Conservation (phyloP, 30 jellyfish, hydroid and myxozoan genomes). For the Euphysa ruthae region DNA sequence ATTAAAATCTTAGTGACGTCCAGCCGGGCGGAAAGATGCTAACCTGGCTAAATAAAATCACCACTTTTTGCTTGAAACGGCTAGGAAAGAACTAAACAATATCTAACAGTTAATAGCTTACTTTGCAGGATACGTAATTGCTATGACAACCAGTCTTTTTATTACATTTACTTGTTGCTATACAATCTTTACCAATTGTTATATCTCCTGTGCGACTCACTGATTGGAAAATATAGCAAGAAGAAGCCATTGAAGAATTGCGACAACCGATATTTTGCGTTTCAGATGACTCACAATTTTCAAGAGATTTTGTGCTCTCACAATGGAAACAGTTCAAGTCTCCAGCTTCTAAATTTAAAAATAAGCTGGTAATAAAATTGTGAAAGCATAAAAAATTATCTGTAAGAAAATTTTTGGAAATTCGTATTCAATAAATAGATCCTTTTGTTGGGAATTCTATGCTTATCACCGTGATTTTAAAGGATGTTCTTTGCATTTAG, state of each 20-base stretch:
- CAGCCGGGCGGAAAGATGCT: too few relatives aligned
- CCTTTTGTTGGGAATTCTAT: too few relatives aligned
- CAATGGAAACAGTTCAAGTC: constrained; percentile 20
- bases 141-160: constrained; percentile 6
- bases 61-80: too few relatives aligned
- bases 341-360: not conserved
- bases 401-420: too few relatives aligned
- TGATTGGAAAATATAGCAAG: constrained; percentile 20
- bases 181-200: constrained; percentile 32
- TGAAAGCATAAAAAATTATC: too few relatives aligned
- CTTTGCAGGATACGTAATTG: constrained; percentile 9
- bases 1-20: too few relatives aligned
- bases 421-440: too few relatives aligned
- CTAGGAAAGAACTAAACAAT: too few relatives aligned
- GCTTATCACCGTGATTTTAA: too few relatives aligned
- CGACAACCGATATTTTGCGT: not conserved
- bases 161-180: constrained; percentile 4
- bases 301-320: constrained; percentile 10
- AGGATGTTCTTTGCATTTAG: too few relatives aligned
- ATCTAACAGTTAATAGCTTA: not conserved
- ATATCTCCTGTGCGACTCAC: not conserved
- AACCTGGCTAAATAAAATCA: too few relatives aligned
- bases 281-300: constrained; percentile 23
- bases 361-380: too few relatives aligned
- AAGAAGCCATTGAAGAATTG: not conserved